Percentiles rank a stretch among this genome's conserved stretches.
Evolutionary conservation across 1,140 invertebrate genomes (phyloP).

Genomic region (Cotesia chilonis): DNA sequence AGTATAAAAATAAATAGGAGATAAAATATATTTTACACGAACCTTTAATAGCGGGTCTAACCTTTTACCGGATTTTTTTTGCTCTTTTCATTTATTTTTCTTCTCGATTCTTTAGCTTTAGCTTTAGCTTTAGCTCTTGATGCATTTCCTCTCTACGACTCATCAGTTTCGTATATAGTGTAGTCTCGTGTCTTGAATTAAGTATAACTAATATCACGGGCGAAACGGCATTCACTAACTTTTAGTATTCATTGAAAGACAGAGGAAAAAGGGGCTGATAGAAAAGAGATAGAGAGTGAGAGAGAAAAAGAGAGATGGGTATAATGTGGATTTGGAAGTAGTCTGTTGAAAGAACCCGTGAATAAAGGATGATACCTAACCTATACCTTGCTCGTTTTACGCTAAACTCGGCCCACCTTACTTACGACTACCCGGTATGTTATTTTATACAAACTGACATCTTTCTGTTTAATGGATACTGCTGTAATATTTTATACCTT

Average conservation of each 20-base stretch:
- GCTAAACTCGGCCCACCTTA: neutral
- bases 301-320: neutral
- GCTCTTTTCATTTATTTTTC: constrained; percentile 23
- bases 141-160: constrained; percentile 37
- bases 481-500: neutral
- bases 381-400: constrained; percentile 35
- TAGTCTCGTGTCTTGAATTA: constrained; percentile 59
- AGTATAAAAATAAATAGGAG: constrained; percentile 50
- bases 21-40: constrained; percentile 28
- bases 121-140: neutral
- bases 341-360: constrained; percentile 54
- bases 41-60: constrained; percentile 47
- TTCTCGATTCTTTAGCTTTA: constrained; percentile 16
- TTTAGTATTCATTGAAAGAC: constrained; percentile 64
- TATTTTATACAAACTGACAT: constrained; percentile 11
- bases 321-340: no score
- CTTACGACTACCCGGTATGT: neutral
- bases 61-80: constrained; percentile 49
- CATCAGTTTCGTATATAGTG: constrained; percentile 43
- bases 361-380: constrained; percentile 56
- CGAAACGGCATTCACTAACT: constrained; percentile 57
- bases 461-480: neutral
- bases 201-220: constrained; percentile 63
- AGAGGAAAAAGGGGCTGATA: constrained; percentile 29
- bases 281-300: neutral